Percentiles rank a stretch among this genome's conserved stretches.
phyloP scores from a whole-genome alignment of 2,888 invertebrate genomes.

The Amorpha juglandis region DNA sequence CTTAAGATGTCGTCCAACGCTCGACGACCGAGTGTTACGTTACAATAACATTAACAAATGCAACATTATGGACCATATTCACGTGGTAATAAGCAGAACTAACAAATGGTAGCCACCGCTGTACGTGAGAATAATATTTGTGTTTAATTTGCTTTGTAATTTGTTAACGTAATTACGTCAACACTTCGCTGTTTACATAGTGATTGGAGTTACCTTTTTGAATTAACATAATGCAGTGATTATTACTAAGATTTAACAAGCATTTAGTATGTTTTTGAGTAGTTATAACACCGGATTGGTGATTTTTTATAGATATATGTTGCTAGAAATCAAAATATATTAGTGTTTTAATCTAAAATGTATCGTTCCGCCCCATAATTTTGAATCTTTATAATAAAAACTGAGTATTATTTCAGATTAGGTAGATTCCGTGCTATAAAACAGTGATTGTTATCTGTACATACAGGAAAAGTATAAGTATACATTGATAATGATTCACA shows the following conservation, averaged over 20 bases:
- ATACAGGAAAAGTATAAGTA: too few species aligned
- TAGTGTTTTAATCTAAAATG: too few species aligned
- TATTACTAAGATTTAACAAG: not conserved
- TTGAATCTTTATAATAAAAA: too few species aligned
- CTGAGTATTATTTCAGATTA: too few species aligned
- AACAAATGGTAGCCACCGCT: conserved; percentile 5
- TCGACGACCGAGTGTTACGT: conserved; percentile 60
- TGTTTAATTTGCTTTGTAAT: conserved; percentile 3
- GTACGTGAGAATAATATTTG: conserved; percentile 8
- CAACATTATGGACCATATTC: conserved; percentile 17
- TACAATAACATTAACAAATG: conserved; percentile 67
- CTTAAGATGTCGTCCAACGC: conserved; percentile 64
- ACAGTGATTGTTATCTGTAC: too few species aligned
- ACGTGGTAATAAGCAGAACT: conserved; percentile 29
- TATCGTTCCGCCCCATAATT: too few species aligned
- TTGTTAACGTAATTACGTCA: not conserved
- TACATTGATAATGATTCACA: too few species aligned
- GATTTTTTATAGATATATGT: not conserved
- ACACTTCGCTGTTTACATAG: not conserved
- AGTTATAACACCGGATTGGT: not conserved
- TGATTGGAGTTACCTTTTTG: not conserved
- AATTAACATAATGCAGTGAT: not conserved
- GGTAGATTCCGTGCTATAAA: too few species aligned
- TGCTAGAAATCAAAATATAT: too few species aligned
- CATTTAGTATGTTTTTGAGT: not conserved